Evolutionary conservation across 2,888 invertebrate species (phyloP).

Genomic region (Nysson spinosus): DNA sequence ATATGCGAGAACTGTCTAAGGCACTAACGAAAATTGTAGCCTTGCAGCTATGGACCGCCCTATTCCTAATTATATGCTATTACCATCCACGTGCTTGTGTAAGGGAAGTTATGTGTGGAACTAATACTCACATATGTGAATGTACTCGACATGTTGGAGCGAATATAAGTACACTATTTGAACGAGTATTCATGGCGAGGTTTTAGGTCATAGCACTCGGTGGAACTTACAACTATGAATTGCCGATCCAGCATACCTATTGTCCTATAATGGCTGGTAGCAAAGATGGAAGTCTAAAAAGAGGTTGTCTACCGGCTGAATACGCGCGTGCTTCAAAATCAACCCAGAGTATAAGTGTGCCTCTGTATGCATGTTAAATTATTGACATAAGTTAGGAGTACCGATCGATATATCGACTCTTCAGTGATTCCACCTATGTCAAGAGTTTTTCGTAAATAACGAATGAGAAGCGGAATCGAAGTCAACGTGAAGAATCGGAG

Average conservation of each 20-base stretch:
- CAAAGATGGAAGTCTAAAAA: constrained; percentile 47
- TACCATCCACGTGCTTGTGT: constrained; percentile 37
- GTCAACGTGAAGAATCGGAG: constrained; percentile 40
- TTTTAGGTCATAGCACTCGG: background rate
- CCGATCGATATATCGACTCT: constrained; percentile 46
- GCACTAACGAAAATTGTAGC: constrained; percentile 58
- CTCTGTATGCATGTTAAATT: constrained; percentile 41
- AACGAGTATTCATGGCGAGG: constrained; percentile 5
- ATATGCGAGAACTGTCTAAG: constrained; percentile 42
- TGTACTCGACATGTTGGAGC: too few species aligned
- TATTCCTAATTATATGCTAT: constrained; percentile 60
- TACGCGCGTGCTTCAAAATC: too few species aligned
- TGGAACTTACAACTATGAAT: background rate
- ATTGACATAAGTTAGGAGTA: constrained; percentile 53
- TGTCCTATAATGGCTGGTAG: constrained; percentile 46
- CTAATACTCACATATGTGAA: too few species aligned
- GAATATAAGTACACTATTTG: too few species aligned
- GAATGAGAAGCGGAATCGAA: constrained; percentile 8
- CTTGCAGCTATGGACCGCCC: constrained; percentile 52
- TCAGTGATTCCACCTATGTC: background rate
- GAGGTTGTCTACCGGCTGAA: too few species aligned
- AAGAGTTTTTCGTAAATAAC: constrained; percentile 22
- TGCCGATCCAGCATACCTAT: constrained; percentile 42
- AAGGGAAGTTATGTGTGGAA: too few species aligned
- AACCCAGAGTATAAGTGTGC: background rate